A percentile compares a stretch with the other conserved stretches of the same genome.
Evolutionary conservation across 1,140 invertebrate species (phyloP).

Genomic region (Ctenoplectra terminalis): DNA sequence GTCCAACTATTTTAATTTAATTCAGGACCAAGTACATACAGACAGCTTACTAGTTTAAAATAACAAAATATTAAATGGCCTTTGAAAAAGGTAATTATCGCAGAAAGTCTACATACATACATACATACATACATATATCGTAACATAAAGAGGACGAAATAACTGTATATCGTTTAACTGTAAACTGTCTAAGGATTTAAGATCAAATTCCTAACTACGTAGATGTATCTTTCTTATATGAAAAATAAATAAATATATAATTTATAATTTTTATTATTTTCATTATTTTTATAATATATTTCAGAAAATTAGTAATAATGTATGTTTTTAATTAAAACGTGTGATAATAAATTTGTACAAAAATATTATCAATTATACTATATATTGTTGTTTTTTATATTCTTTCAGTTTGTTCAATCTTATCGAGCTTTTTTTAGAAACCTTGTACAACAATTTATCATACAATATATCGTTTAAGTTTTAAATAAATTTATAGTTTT

Average conservation of each 20-base stretch:
- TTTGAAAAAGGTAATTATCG: conserved; percentile 42
- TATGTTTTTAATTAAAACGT: not conserved
- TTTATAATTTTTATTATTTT: not conserved
- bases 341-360: not conserved
- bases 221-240: not conserved
- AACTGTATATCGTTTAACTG: conserved; percentile 53
- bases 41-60: conserved; percentile 3
- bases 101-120: no score
- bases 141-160: conserved; percentile 39
- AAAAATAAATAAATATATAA: not conserved
- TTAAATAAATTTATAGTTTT: no score
- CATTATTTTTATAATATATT: no score
- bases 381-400: not conserved
- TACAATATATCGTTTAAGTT: not conserved
- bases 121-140: no score
- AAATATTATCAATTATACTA: not conserved
- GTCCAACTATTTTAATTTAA: not conserved
- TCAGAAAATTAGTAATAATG: not conserved
- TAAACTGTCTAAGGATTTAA: conserved; percentile 39
- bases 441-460: not conserved
- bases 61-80: not conserved
- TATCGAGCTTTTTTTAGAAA: not conserved
- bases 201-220: conserved; percentile 37
- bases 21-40: not conserved
- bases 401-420: not conserved